These are phyloP conservation scores for Eledona agricola DNA, from an alignment of 2,888 invertebrate species.

Conservation along the genomic window DNA sequence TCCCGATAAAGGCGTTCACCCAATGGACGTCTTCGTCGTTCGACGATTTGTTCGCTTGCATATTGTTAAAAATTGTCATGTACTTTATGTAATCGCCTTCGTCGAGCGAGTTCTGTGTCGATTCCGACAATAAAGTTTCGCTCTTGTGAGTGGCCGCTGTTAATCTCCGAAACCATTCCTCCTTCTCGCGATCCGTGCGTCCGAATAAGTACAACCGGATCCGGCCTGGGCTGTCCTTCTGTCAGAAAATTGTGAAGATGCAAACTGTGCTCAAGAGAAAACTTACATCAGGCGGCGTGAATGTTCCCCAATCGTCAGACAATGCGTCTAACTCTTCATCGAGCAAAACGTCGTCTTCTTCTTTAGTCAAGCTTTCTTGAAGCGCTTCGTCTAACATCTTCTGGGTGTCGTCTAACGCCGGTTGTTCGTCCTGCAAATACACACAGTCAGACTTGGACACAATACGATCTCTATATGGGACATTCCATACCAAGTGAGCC, in stretches of 20 bases:
- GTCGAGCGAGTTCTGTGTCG: constrained; percentile 31
- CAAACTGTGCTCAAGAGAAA: too few relatives aligned
- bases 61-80: constrained; percentile 54
- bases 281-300: constrained; percentile 40
- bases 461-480: too few relatives aligned
- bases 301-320: constrained; percentile 46
- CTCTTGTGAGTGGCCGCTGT: constrained; percentile 51
- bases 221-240: constrained; percentile 46
- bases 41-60: constrained; percentile 5
- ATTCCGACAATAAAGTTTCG: constrained; percentile 14
- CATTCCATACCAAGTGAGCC: too few relatives aligned
- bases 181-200: constrained; percentile 88
- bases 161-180: constrained; percentile 77
- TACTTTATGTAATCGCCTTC: constrained; percentile 54
- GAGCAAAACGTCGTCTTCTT: constrained; percentile 41
- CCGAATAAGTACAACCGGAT: constrained; percentile 67
- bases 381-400: constrained; percentile 39
- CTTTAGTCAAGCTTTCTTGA: constrained; percentile 19
- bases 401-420: constrained; percentile 36
- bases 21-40: constrained; percentile 75
- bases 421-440: constrained; percentile 40
- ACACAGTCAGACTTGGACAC: too few relatives aligned
- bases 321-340: constrained; percentile 43
- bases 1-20: constrained; percentile 80
- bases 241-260: constrained; percentile 6